Conservation (phyloP, 1,140 invertebrate genomes). For the Drosophila eugracilis region DNA sequence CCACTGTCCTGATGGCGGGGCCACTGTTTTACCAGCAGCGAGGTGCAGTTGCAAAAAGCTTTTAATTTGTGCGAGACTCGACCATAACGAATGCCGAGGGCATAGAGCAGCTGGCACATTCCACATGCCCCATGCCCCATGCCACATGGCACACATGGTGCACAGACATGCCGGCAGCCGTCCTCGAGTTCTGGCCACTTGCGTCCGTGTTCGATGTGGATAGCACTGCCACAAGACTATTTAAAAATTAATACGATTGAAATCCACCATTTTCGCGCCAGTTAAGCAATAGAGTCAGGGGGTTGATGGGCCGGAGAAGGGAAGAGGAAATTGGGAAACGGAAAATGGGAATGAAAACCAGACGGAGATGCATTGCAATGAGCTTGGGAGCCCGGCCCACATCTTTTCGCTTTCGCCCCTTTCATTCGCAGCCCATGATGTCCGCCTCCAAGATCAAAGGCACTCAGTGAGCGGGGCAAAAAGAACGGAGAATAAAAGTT, state of each 20-base stretch:
- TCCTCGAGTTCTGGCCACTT: neutral
- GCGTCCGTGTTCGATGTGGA: conserved; percentile 24
- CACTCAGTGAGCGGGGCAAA: conserved; percentile 18
- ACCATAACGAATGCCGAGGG: conserved; percentile 1
- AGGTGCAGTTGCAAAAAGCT: conserved; percentile 53
- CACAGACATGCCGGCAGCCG: conserved; percentile 10
- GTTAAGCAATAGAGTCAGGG: conserved; percentile 40
- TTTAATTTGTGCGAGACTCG: conserved; percentile 62
- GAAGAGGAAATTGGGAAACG: conserved; percentile 1
- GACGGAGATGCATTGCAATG: conserved; percentile 37
- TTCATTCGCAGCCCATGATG: neutral
- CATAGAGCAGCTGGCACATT: conserved; percentile 36
- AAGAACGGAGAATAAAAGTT: conserved; percentile 32
- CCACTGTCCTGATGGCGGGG: conserved; percentile 2
- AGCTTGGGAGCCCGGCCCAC: conserved; percentile 16
- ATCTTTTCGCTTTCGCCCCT: conserved; percentile 19
- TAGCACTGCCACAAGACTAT: conserved; percentile 53
- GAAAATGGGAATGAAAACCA: conserved; percentile 7
- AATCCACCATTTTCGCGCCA: conserved; percentile 61
- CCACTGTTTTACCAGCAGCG: conserved; percentile 27
- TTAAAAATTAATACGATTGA: conserved; percentile 73
- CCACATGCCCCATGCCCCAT: conserved; percentile 16
- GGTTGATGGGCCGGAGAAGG: too few relatives aligned
- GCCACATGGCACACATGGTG: conserved; percentile 31
- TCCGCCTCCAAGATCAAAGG: conserved; percentile 55